Conservation (phyloP, 2,797 vertebrate genomes). For the Lepilemur septentrionalis region DNA sequence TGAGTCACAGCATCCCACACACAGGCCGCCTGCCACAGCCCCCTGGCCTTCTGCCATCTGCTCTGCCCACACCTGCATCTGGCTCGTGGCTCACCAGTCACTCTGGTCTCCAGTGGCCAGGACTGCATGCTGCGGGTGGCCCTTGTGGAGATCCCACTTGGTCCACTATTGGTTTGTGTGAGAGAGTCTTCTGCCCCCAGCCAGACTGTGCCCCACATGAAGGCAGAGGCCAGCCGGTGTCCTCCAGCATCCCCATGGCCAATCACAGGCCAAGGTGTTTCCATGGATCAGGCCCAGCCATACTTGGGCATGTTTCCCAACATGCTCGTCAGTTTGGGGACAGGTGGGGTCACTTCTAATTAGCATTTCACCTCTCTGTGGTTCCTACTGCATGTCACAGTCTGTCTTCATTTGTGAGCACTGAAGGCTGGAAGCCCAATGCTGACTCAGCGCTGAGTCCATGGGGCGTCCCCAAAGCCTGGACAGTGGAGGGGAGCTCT, state of each 20-base stretch:
- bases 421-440: neutral
- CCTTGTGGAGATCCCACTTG: neutral
- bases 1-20: neutral
- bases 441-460: neutral
- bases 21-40: neutral
- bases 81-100: neutral
- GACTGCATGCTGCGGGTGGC: neutral
- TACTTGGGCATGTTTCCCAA: neutral
- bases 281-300: neutral
- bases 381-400: fast-evolving
- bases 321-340: neutral
- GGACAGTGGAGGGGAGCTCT: neutral
- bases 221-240: neutral
- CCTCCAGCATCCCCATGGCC: neutral
- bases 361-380: neutral
- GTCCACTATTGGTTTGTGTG: neutral
- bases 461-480: neutral
- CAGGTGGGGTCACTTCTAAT: neutral
- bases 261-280: neutral
- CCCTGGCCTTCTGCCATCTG: neutral
- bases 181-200: neutral
- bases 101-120: neutral
- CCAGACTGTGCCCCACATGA: neutral
- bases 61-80: neutral
- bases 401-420: neutral